Conservation (phyloP, 1,140 invertebrate species). For the Polyergus mexicanus region DNA sequence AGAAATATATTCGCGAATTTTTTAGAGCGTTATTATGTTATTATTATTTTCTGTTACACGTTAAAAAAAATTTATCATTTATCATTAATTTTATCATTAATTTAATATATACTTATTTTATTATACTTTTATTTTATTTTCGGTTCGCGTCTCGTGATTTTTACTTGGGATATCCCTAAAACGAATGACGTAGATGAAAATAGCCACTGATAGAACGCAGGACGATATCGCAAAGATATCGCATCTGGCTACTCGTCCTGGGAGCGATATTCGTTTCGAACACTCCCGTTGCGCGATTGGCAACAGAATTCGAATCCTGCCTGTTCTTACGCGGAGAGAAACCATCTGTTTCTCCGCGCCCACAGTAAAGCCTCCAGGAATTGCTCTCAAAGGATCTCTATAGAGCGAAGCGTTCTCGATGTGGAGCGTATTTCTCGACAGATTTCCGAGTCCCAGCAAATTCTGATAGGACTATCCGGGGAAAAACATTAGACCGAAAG, state of each 20-base stretch:
- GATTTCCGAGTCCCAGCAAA: conserved; percentile 51
- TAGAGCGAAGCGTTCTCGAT: conserved; percentile 2
- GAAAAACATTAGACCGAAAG: conserved; percentile 24
- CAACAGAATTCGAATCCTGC: conserved; percentile 73
- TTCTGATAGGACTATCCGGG: conserved; percentile 25
- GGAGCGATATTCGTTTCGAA: conserved; percentile 73
- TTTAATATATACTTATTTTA: not conserved
- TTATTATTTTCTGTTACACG: not conserved
- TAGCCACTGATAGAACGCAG: conserved; percentile 63
- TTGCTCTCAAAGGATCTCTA: conserved; percentile 55
- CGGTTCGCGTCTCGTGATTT: not conserved
- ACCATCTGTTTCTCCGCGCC: conserved; percentile 41
- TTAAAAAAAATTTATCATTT: not conserved
- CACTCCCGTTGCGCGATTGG: conserved; percentile 70
- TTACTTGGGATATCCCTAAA: conserved; percentile 23
- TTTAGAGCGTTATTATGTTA: not conserved
- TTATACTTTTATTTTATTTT: conserved; percentile 1
- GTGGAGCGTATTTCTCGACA: conserved; percentile 38
- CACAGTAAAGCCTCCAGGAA: conserved; percentile 65
- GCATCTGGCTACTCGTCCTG: conserved; percentile 68
- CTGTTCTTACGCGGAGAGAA: conserved; percentile 72
- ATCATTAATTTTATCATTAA: not conserved
- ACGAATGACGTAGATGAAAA: conserved; percentile 24
- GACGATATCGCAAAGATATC: conserved; percentile 59
- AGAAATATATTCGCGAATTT: not conserved